Conservation (phyloP, 2,888 invertebrate species). For the Melieria picta region DNA sequence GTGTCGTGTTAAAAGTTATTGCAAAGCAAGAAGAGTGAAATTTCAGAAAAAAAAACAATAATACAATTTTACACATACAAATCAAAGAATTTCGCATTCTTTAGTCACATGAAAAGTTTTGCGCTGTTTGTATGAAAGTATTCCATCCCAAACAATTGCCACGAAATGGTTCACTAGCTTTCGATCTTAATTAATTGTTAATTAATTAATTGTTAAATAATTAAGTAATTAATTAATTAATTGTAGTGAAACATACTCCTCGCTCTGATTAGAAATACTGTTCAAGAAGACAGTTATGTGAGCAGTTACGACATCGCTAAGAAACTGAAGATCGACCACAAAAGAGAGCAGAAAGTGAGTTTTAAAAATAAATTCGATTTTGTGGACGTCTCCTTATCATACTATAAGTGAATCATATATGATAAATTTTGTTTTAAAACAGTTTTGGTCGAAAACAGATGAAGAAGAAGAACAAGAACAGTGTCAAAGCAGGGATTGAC, state of each 20-base stretch:
- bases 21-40: neutral
- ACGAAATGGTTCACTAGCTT: slow-evolving; percentile 1
- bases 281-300: neutral
- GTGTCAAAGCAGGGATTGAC: neutral
- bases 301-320: too few species aligned
- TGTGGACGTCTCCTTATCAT: neutral
- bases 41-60: neutral
- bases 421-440: neutral
- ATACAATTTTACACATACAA: slow-evolving; percentile 14
- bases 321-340: too few species aligned
- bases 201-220: too few species aligned
- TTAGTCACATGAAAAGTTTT: slow-evolving; percentile 14
- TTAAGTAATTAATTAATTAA: too few species aligned
- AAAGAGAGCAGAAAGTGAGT: neutral
- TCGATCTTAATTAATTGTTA: neutral
- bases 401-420: too few species aligned
- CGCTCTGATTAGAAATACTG: slow-evolving; percentile 6
- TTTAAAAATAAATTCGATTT: neutral
- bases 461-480: neutral
- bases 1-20: neutral
- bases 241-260: slow-evolving; percentile 16
- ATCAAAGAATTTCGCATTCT: neutral
- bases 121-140: slow-evolving; percentile 6
- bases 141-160: slow-evolving; percentile 5
- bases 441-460: neutral